Conservation (phyloP, 2,888 invertebrate species). For the Macaria liturata region DNA sequence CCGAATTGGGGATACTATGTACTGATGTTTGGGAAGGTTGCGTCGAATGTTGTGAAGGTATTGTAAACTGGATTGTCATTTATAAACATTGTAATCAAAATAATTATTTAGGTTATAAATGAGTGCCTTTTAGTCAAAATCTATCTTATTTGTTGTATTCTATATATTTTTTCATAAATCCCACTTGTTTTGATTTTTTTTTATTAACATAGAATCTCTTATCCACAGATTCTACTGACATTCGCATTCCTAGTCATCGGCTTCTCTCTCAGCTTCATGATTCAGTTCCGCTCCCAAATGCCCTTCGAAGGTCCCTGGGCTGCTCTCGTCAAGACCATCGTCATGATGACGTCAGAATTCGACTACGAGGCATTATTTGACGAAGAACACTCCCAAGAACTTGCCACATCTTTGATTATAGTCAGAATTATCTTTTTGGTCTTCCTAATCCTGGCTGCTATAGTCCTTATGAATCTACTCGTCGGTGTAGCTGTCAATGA, state of each 20-base stretch:
- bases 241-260: slow-evolving; percentile 79
- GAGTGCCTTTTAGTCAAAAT: no score
- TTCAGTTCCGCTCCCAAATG: slow-evolving; percentile 76
- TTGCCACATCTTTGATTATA: slow-evolving; percentile 66
- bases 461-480: slow-evolving; percentile 84
- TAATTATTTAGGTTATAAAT: no score
- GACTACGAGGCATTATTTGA: slow-evolving; percentile 79
- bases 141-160: no score
- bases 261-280: slow-evolving; percentile 82
- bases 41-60: slow-evolving; percentile 81
- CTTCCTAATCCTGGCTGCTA: slow-evolving; percentile 80
- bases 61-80: no score
- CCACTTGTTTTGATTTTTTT: slow-evolving; percentile 19
- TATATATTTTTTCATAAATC: no score
- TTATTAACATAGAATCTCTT: slow-evolving; percentile 19
- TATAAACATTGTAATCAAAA: no score
- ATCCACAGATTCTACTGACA: slow-evolving; percentile 75
- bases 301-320: slow-evolving; percentile 80
- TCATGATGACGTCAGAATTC: slow-evolving; percentile 85
- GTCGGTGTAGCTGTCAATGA: slow-evolving; percentile 85
- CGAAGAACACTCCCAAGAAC: slow-evolving; percentile 62
- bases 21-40: slow-evolving; percentile 85
- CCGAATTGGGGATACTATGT: slow-evolving; percentile 84
- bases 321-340: slow-evolving; percentile 80
- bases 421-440: slow-evolving; percentile 77